Base-by-base conservation (phyloP, 2,113 vertebrate species). In the Picathartes gymnocephalus region DNA sequence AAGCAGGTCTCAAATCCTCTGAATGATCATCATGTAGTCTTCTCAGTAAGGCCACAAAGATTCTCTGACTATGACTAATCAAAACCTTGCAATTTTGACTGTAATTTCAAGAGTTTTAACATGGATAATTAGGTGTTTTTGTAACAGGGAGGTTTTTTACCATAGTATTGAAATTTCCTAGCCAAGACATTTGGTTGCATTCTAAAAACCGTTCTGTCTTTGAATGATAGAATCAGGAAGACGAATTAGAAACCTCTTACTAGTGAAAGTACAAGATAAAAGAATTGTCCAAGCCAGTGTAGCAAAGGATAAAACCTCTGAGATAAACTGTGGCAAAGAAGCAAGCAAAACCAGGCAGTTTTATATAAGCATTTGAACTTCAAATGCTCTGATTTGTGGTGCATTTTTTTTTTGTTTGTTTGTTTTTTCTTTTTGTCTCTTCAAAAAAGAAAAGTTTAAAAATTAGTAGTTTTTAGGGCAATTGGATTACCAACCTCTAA, bases 181-280 rank as follows among this genome's bases (percentile, higher is more conserved):
- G 3, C 8, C 17, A 80, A 19, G 13, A 48, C 4, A 30, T 57
- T 61, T 39, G 20, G 5, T 40, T 64, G 11, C 11, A 35, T 92
- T 76, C 33, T 16, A 18, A 33, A 81, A 94, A 81, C 73, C 4
- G 4, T 74, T 44, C 25, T 56, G 13, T 25, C 30, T 86, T 54
- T 84, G 24, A 88, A 40, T 53, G 23, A 35, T 5, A 44, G 42
- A 80, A 87, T 73, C 91, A 58, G 57, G 66, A 93, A 97, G 51
- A 94, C n/a, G 89, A 97, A 90, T 79, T 94, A 70, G 45, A 91
- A 95, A 93, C 33, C 50, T 76, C 21, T 93, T 86, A 57, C 11
- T 84, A 89, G 57, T 87, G 73, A 94, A 53, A 74, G 90, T 54
- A 22, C 9, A 78, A 88, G 66, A 81, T 33, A 93, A 82, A 92